Evolutionary conservation across 2,113 vertebrate species (phyloP).

Genomic region (Amazona guildingii): DNA sequence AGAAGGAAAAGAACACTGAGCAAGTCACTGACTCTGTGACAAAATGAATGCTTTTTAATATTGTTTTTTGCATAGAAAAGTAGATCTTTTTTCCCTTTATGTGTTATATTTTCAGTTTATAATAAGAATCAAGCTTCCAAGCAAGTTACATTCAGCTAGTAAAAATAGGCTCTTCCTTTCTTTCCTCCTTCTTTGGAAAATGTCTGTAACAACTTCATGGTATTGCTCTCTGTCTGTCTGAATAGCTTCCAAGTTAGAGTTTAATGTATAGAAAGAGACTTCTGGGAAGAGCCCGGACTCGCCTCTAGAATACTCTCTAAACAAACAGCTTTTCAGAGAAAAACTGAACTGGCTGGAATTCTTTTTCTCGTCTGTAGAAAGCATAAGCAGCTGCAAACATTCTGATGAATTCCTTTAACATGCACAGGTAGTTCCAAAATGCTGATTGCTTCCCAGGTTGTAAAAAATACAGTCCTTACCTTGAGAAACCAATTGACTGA

Average conservation of each 20-base stretch:
- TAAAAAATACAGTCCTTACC: not conserved
- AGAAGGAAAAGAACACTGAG: not conserved
- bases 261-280: not conserved
- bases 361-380: not conserved
- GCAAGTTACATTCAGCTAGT: not conserved
- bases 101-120: not conserved
- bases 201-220: not conserved
- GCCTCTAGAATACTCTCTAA: not conserved
- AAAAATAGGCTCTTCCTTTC: not conserved
- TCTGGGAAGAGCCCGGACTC: fast-evolving
- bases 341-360: not conserved
- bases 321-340: not conserved
- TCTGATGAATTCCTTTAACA: not conserved
- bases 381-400: not conserved
- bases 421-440: not conserved
- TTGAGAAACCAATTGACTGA: not conserved
- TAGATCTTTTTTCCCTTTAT: not conserved
- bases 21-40: not conserved
- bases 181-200: not conserved
- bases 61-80: not conserved
- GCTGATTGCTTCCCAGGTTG: not conserved
- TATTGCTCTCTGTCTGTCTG: not conserved
- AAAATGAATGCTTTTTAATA: not conserved
- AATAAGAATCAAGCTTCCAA: not conserved
- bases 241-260: not conserved